Evolutionary conservation across 2,888 invertebrate species (phyloP), one percentile per base, ranked within the genome.

Genomic region (Mythimna lalbum): DNA sequence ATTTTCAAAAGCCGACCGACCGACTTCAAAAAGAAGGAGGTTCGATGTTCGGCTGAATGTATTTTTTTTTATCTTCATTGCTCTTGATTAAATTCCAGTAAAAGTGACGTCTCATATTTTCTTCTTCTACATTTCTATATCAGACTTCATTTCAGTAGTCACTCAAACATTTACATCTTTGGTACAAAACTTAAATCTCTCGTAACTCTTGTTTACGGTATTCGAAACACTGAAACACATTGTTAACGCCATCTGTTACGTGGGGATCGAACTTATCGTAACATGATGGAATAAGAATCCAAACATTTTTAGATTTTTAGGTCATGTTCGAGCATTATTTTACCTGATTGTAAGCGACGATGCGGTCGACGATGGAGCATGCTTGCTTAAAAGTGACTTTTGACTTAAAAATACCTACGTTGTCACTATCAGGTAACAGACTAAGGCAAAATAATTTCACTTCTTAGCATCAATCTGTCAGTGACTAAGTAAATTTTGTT

Each of bases 171-270:
- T 53, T 53, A 0, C 17, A 27, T 7, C 17, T 53, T 53, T 17
- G 53, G 23, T 3, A 19, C 6, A 27, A 23, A 21, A 55, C 19
- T 10, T 1, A 23, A 56, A 33, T 10, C 55, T 14, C 6, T 33
- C n/a, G 19, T 33, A 33, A 56, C 14, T 4, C 5, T 2, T 21
- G 33, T 56, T 52, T 7, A 57, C 14, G 57, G 36, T 14, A 21
- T 57, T 14, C 7, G 33, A 56, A 56, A 21, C 21, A 3, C 23
- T 50, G 43, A 66, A 72, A 17, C 72, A 63, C 14, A 21, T 10
- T 27, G 19, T 1, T 43, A 68, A 33, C 77, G 77, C 77, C 77
- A 77, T 77, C 77, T 77, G 17, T 73, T 64, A 62, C 33, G n/a
- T 23, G 14, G 21, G 2, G 68, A 14, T 56, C 19, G 53, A 65